Percentiles rank a stretch among this genome's conserved stretches.
These are phyloP conservation scores for Mustela lutreola DNA, from an alignment of 2,113 vertebrate genomes.

Conservation along the genomic window DNA sequence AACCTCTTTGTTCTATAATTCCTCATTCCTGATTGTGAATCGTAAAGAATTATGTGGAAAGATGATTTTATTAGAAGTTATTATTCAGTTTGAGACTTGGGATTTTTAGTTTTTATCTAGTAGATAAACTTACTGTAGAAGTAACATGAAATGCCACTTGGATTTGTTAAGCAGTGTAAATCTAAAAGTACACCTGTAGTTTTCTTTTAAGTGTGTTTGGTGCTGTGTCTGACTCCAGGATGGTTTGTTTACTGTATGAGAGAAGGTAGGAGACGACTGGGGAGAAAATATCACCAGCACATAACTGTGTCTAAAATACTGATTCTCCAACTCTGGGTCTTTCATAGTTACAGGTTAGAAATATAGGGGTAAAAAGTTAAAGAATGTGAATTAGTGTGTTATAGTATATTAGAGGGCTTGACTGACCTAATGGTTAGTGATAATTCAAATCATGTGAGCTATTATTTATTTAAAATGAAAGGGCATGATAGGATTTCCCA, in stretches of 20 bases:
- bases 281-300: not conserved
- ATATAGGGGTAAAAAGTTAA: not conserved
- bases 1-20: not conserved
- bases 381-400: not conserved
- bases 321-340: not conserved
- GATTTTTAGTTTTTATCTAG: constrained; percentile 23
- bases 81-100: constrained; percentile 20
- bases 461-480: constrained; percentile 57
- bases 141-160: not conserved
- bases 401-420: not conserved
- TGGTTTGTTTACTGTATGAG: not conserved
- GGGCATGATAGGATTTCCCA: not conserved
- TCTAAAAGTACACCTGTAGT: not conserved
- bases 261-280: not conserved
- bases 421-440: not conserved
- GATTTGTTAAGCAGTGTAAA: not conserved
- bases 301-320: not conserved
- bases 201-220: not conserved
- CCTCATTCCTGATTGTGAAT: not conserved
- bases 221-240: not conserved
- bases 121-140: constrained; percentile 45
- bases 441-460: not conserved
- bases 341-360: constrained; percentile 30
- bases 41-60: not conserved
- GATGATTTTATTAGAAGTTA: constrained; percentile 39